Conservation (phyloP, 2,797 vertebrate genomes). For the Pseudotriccus pelzelni region DNA sequence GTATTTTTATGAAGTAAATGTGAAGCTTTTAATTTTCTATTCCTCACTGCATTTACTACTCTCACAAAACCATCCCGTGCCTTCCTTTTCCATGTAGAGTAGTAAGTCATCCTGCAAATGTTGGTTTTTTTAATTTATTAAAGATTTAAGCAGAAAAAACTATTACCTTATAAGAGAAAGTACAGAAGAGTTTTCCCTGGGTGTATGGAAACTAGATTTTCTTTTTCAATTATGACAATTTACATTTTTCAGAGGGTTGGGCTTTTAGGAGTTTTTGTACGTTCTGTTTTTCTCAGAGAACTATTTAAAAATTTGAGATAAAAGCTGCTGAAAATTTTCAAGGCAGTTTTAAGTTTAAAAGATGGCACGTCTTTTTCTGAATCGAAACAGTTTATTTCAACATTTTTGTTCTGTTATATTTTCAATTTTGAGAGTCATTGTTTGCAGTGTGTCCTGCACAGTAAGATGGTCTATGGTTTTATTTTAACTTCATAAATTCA, state of each 20-base stretch:
- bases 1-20: background rate
- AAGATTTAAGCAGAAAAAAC: background rate
- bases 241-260: rapidly evolving
- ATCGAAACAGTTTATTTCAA: background rate
- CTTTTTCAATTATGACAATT: background rate
- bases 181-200: background rate
- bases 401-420: background rate
- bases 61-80: background rate
- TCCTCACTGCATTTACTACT: background rate
- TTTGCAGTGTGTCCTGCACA: background rate
- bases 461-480: background rate
- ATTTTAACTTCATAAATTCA: background rate
- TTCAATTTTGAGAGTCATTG: background rate
- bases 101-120: background rate
- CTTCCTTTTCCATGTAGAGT: background rate
- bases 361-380: background rate
- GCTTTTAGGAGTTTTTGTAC: rapidly evolving
- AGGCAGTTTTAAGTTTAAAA: background rate
- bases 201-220: background rate
- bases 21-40: background rate
- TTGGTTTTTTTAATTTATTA: too few species aligned
- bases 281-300: background rate
- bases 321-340: background rate
- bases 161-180: background rate
- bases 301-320: background rate